Percentiles rank a stretch among this genome's conserved stretches.
Conservation (phyloP, 1,140 invertebrate species). For the Drosophila novamexicana region DNA sequence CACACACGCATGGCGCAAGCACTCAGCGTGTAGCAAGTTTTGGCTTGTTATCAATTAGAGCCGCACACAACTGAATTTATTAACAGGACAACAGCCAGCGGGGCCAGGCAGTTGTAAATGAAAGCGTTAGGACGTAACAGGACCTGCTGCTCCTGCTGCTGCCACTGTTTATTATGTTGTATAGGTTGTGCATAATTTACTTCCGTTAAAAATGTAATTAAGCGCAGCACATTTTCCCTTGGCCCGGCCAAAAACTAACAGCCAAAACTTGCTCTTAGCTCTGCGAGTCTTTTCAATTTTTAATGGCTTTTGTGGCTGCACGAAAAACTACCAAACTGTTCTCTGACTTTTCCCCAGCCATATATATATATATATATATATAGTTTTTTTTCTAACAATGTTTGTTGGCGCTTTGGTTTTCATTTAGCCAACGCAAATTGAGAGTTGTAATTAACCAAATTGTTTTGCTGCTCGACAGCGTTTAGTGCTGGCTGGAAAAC, state of each 20-base stretch:
- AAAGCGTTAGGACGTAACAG: slow-evolving; percentile 32
- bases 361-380: not conserved
- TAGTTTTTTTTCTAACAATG: slow-evolving; percentile 10
- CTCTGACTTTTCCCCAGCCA: not conserved
- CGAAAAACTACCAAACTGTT: slow-evolving; percentile 38
- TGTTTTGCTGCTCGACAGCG: slow-evolving; percentile 53
- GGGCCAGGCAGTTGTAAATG: slow-evolving; percentile 48
- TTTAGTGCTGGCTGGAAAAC: slow-evolving; percentile 26
- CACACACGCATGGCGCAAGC: slow-evolving; percentile 20
- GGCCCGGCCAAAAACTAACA: not conserved
- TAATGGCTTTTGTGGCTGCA: slow-evolving; percentile 51
- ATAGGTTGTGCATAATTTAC: slow-evolving; percentile 77
- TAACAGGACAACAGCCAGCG: slow-evolving; percentile 56
- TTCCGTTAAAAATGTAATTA: slow-evolving; percentile 77
- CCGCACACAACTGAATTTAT: slow-evolving; percentile 68
- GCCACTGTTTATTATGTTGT: slow-evolving; percentile 70
- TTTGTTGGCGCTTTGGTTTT: slow-evolving; percentile 20
- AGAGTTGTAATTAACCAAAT: slow-evolving; percentile 69
- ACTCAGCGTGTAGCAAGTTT: slow-evolving; percentile 43
- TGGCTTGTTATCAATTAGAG: slow-evolving; percentile 80
- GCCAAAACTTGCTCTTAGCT: slow-evolving; percentile 28
- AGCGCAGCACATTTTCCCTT: slow-evolving; percentile 55
- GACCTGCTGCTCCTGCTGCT: slow-evolving; percentile 1
- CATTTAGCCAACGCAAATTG: slow-evolving; percentile 53
- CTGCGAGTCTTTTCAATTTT: slow-evolving; percentile 61